phyloP scores from a whole-genome alignment of 2,797 vertebrate genomes.

The Protonibea diacanthus region DNA sequence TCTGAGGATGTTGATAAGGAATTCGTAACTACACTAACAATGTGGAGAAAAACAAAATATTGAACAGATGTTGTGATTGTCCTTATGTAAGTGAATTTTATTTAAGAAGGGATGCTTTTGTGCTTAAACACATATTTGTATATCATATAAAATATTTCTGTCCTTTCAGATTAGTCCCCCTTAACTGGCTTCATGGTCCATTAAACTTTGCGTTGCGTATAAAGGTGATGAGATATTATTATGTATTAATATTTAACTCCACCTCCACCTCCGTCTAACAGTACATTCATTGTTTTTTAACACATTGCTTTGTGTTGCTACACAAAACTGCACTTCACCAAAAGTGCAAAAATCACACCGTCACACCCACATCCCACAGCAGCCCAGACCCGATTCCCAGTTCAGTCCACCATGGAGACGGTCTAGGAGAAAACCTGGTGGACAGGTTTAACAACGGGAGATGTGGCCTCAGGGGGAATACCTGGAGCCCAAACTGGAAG shows the following conservation, averaged over 20 bases:
- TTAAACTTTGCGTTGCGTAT: not conserved
- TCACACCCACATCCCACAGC: not conserved
- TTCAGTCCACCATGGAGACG: not conserved
- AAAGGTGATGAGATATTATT: not conserved
- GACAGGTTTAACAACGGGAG: conserved; percentile 17
- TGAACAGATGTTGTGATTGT: too few relatives aligned
- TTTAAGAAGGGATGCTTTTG: too few relatives aligned
- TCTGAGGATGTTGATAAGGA: not conserved
- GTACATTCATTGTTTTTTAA: not conserved
- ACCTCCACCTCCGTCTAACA: not conserved
- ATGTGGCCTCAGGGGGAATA: conserved; percentile 29
- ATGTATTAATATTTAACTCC: conserved; percentile 3
- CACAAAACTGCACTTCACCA: not conserved
- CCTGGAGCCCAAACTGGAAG: conserved; percentile 18
- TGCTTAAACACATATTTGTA: not conserved
- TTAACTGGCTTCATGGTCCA: too few relatives aligned
- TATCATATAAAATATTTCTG: not conserved
- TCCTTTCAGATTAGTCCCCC: not conserved
- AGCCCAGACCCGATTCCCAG: not conserved
- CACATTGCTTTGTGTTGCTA: not conserved
- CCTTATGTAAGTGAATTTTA: too few relatives aligned
- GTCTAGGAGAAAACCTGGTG: conserved; percentile 14
- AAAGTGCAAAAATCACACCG: not conserved
- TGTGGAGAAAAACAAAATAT: too few relatives aligned
- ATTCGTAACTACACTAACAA: too few relatives aligned